Base-by-base conservation (phyloP, 2,888 invertebrate species). In the Didymodactylos carnosus region DNA sequence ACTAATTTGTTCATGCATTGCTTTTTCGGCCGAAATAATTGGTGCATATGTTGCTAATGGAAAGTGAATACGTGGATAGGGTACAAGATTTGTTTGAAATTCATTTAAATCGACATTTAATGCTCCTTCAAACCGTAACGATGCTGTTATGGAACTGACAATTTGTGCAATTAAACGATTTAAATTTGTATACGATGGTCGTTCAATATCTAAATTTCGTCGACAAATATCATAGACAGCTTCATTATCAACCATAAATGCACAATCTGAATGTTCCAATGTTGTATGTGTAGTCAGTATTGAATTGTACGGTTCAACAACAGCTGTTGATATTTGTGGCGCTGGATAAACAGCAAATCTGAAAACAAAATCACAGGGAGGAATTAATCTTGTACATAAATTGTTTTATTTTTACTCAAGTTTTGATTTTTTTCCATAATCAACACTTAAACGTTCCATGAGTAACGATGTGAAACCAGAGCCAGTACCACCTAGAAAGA, bases 221-320 rank as follows among this genome's bases (percentile, higher is more conserved):
- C 29, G 35, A 84, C 93, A 93, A 79, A 94, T 92, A 80, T 93
- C 92, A 82, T 92, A 81, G 79, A 93, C 86, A 62, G 93, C 93
- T 82, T 94, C 92, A 80, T 94, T 94, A 86, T 94, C 93, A 43
- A 86, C 91, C 94, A 94, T 94, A 86, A 94, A 94, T 71, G 93
- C 92, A 84, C 93, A 94, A 86, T 93, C 93, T 0, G 92, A 92
- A 84, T 93, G 94, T 84, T 94, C 93, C 77, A 86, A 78, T 76
- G 94, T 94, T 73, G 94, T 94, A 86, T 94, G 94, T 76, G 94
- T 94, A 81, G 93, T 94, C 80, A 94, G 79, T 75, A 94, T 92
- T 0, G 94, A 93, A 86, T 94, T 94, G 88, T 94, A 94, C 0
- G 94, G 94, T 82, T 94, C 93, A 49, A 93, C 93, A 19, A 94